These are phyloP conservation scores for Lophotis ruficrista DNA, from an alignment of 2,113 vertebrate species.

Conservation along the genomic window DNA sequence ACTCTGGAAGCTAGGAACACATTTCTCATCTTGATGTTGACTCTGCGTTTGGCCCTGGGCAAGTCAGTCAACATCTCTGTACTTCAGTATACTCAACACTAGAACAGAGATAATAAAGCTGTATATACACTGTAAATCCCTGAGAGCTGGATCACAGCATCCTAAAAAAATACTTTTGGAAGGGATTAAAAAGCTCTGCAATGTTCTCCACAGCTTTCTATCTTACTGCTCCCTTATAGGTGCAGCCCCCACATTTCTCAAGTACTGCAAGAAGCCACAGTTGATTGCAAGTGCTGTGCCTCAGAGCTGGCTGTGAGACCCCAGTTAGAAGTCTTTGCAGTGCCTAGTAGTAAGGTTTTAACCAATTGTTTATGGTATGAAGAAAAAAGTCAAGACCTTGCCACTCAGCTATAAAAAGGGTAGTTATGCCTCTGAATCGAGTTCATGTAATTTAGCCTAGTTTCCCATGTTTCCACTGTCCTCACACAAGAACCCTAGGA, in stretches of 20 bases:
- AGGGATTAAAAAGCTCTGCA: not conserved
- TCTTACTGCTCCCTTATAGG: not conserved
- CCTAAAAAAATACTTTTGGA: not conserved
- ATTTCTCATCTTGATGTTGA: not conserved
- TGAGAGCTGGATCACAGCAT: not conserved
- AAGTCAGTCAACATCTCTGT: not conserved
- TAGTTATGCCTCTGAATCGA: not conserved
- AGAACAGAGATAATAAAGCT: constrained; percentile 2
- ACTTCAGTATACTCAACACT: not conserved
- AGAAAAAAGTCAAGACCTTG: not conserved
- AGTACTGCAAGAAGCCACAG: not conserved
- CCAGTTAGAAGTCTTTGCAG: not conserved
- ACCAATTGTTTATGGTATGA: not conserved
- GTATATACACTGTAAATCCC: not conserved
- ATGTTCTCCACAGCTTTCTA: not conserved
- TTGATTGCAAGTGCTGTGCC: not conserved
- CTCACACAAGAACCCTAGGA: not conserved
- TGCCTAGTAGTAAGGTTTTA: not conserved
- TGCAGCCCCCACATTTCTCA: not conserved
- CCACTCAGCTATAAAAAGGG: not conserved
- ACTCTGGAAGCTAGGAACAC: not conserved
- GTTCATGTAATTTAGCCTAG: not conserved
- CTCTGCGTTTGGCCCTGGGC: not conserved
- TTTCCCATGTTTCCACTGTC: not conserved
- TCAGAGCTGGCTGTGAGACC: not conserved